Evolutionary conservation across 2,113 vertebrate species (phyloP).

Genomic region (Sinocyclocheilus anophthalmus): DNA sequence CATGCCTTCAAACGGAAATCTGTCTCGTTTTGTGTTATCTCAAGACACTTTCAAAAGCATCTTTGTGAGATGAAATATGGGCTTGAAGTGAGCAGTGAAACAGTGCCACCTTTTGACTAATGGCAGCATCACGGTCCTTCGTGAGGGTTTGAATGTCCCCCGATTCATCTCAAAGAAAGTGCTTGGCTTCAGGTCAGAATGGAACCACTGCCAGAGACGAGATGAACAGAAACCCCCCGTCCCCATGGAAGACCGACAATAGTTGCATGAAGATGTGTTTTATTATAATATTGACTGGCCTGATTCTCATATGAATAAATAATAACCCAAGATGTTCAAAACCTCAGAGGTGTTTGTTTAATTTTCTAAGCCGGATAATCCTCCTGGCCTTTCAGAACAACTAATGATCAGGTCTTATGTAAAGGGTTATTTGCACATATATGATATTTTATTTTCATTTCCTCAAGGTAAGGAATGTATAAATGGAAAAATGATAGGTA

Average conservation of each 20-base stretch:
- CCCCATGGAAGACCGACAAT: neutral
- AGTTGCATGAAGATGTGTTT: conserved; percentile 40
- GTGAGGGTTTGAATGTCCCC: neutral
- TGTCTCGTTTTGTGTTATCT: conserved; percentile 49
- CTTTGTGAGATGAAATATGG: conserved; percentile 24
- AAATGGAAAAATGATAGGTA: neutral
- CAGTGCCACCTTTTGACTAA: conserved; percentile 58
- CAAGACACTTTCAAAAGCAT: conserved; percentile 32
- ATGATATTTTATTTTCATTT: neutral
- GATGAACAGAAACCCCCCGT: conserved; percentile 21
- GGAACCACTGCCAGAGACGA: conserved; percentile 18
- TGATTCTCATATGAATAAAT: conserved; percentile 46
- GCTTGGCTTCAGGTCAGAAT: conserved; percentile 49
- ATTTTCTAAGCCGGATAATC: conserved; percentile 34
- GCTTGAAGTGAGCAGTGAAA: conserved; percentile 47
- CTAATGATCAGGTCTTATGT: neutral
- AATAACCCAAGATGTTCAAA: conserved; percentile 26
- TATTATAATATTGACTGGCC: conserved; percentile 45
- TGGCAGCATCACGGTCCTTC: conserved; percentile 25
- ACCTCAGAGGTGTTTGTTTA: conserved; percentile 35
- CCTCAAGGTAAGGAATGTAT: neutral
- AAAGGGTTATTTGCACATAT: neutral
- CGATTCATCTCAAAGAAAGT: conserved; percentile 18
- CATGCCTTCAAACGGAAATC: conserved; percentile 52
- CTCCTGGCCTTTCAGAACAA: conserved; percentile 12